Evolutionary conservation across 2,888 invertebrate species (phyloP), one percentile per base, ranked within the genome.

Genomic region (Thereva unica): DNA sequence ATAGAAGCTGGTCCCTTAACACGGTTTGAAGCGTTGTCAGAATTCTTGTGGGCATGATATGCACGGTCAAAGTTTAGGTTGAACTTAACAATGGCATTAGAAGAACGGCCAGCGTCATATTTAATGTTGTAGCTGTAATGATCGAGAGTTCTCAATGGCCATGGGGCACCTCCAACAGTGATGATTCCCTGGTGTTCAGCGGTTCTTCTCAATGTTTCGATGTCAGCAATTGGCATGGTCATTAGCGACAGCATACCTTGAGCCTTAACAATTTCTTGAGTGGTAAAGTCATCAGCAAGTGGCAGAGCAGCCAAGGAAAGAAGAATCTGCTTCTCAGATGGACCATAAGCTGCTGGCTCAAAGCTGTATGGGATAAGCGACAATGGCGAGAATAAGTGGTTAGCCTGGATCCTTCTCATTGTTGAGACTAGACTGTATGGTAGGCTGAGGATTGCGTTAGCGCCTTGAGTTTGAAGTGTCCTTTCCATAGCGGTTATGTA

Each of bases 401-500:
- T 65, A 4, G 65, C 64, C 4, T 67, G 34, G 38, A 70, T 45
- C 45, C 59, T 69, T 54, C 71, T 47, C 56, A 71, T 71, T 9
- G 61, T 23, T 3, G 55, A 38, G n/a, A 64, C 54, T 10, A 64
- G 57, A 38, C 64, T 63, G 72, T 52, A 72, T 73, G 12, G 82
- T 72, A 70, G 77, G 23, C 54, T 67, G 37, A 67, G 68, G 9
- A 59, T 12, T 34, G 63, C n/a, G 4, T 68, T 67, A 1, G 70
- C 49, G 23, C 72, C 72, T 65, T 72, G 67, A 4, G 42, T 67
- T 34, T 68, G 68, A 6, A 72, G 50, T 34, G 65, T 56, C 4
- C 65, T 49, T 12, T 59, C 64, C 78, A 5, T 41, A 75, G 74
- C 77, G 34, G 76, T 75, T 42, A 80, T 82, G 49, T 9, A 66